These are phyloP conservation scores for Troglohyphantes excavatus DNA, from an alignment of 2,888 invertebrate species.

Conservation along the genomic window DNA sequence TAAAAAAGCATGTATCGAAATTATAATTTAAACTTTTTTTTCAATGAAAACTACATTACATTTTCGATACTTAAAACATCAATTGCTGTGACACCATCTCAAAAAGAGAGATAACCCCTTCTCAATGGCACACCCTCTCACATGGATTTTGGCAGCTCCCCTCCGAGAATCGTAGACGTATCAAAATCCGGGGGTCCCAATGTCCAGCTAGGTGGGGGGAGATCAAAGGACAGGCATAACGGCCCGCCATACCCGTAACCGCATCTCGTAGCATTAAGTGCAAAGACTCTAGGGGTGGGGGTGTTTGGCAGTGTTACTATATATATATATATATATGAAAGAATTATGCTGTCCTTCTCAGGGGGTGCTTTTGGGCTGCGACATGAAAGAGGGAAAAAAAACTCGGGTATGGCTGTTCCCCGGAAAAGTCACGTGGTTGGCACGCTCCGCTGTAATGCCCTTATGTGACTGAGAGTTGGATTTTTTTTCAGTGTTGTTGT, in stretches of 20 bases:
- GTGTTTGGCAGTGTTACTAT: background rate
- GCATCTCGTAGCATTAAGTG: slow-evolving; percentile 68
- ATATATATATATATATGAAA: slow-evolving; percentile 14
- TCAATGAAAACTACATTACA: too few relatives aligned
- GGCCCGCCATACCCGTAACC: slow-evolving; percentile 57
- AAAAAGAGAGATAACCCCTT: background rate
- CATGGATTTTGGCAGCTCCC: background rate
- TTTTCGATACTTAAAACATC: too few relatives aligned
- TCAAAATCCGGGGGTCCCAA: slow-evolving; percentile 38
- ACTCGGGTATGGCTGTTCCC: slow-evolving; percentile 2
- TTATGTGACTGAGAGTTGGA: background rate
- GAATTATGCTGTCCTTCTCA: slow-evolving; percentile 54
- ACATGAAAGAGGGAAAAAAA: background rate
- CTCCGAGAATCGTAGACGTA: slow-evolving; percentile 9
- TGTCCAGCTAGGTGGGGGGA: slow-evolving; percentile 46
- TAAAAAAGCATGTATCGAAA: too few relatives aligned
- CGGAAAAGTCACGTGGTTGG: slow-evolving; percentile 70
- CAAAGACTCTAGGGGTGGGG: slow-evolving; percentile 59
- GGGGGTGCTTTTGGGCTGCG: background rate
- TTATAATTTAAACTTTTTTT: too few relatives aligned
- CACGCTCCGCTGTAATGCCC: slow-evolving; percentile 55
- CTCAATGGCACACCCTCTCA: too few relatives aligned
- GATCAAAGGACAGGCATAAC: slow-evolving; percentile 65
- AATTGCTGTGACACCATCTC: too few relatives aligned
- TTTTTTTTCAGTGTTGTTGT: too few relatives aligned